Conservation (phyloP, 2,113 vertebrate species). For the Oxygymnocypris stewartii region DNA sequence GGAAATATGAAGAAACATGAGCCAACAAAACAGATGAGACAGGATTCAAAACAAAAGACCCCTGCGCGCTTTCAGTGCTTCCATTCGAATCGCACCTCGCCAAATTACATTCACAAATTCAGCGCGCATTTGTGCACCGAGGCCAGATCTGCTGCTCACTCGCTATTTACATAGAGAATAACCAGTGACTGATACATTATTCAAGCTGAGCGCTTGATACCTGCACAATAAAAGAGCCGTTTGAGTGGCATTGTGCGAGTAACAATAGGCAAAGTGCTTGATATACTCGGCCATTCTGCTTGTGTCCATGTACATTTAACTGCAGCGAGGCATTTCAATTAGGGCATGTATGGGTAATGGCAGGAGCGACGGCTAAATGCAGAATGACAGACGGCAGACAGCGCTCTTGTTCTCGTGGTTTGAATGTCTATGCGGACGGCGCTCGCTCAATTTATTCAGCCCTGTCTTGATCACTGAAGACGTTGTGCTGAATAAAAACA, state of each 20-base stretch:
- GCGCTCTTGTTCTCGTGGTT: slow-evolving; percentile 5
- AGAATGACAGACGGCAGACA: slow-evolving; percentile 39
- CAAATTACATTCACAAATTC: neutral
- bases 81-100: neutral
- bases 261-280: slow-evolving; percentile 66
- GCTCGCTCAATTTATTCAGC: slow-evolving; percentile 4
- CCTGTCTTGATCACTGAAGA: neutral
- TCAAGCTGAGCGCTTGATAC: slow-evolving; percentile 71
- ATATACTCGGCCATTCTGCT: slow-evolving; percentile 61
- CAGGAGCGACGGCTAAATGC: slow-evolving; percentile 62
- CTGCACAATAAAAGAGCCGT: slow-evolving; percentile 70
- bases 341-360: slow-evolving; percentile 68
- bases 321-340: slow-evolving; percentile 72
- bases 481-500: neutral
- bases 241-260: slow-evolving; percentile 65
- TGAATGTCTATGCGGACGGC: slow-evolving; percentile 37
- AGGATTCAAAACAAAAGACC: neutral
- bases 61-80: neutral
- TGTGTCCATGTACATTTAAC: slow-evolving; percentile 68
- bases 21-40: slow-evolving; percentile 19
- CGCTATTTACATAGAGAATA: slow-evolving; percentile 76
- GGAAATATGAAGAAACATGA: slow-evolving; percentile 18
- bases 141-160: slow-evolving; percentile 50
- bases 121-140: slow-evolving; percentile 36
- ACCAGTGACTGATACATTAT: slow-evolving; percentile 77